phyloP scores from a whole-genome alignment of 1,140 invertebrate genomes.

The Formica exsecta region DNA sequence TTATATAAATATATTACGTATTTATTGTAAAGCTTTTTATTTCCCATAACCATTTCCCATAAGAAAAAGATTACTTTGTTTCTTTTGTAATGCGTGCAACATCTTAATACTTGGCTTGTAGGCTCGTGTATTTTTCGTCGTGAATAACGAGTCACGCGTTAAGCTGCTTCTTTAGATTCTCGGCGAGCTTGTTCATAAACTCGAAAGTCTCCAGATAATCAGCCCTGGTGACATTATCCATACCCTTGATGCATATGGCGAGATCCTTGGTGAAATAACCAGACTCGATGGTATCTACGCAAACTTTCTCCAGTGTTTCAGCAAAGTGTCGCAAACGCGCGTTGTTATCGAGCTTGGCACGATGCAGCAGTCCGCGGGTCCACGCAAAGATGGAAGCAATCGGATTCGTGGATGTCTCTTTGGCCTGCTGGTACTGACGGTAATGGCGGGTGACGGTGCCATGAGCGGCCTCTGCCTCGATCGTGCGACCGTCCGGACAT shows the following conservation, averaged over 20 bases:
- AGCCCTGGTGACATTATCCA: constrained; percentile 92
- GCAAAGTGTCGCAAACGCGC: constrained; percentile 92
- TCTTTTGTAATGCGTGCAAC: neutral
- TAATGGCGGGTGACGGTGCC: constrained; percentile 99
- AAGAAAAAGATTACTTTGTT: neutral
- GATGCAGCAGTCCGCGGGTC: constrained; percentile 96
- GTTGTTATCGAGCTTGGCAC: constrained; percentile 97
- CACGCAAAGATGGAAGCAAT: constrained; percentile 99
- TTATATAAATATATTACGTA: constrained; percentile 2
- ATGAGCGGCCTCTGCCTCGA: constrained; percentile 99
- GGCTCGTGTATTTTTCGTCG: neutral
- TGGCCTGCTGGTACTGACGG: constrained; percentile 96
- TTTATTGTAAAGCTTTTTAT: constrained; percentile 7
- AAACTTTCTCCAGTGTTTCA: constrained; percentile 94
- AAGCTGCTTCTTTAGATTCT: constrained; percentile 92
- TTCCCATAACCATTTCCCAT: constrained; percentile 47
- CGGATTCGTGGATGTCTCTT: constrained; percentile 99
- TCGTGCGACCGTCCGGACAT: constrained; percentile 98
- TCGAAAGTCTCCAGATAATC: constrained; percentile 99
- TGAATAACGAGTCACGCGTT: constrained; percentile 44
- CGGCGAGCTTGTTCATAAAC: constrained; percentile 98
- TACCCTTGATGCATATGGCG: constrained; percentile 98
- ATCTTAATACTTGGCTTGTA: constrained; percentile 66
- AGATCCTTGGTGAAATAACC: constrained; percentile 99
- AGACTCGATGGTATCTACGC: constrained; percentile 97